A percentile compares a stretch with the other conserved stretches of the same genome.
These are phyloP conservation scores for Frankliniella fusca DNA, from an alignment of 2,888 invertebrate species.

Conservation along the genomic window DNA sequence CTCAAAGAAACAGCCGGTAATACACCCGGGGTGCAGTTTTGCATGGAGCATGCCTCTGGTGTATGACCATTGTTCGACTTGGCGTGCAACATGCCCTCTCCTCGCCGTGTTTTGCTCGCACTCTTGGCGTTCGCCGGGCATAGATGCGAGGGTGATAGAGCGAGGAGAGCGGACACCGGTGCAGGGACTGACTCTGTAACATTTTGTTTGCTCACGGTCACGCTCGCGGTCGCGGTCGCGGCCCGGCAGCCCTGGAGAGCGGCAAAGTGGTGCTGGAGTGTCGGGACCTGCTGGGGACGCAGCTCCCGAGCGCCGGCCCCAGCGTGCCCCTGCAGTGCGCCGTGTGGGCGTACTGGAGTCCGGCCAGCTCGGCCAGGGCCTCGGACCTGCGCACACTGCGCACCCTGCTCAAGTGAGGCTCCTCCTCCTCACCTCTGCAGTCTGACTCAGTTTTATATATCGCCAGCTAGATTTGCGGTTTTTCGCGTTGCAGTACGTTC, in stretches of 20 bases:
- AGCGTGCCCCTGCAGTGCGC: slow-evolving; percentile 40
- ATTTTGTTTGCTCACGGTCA: neutral
- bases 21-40: too few relatives aligned
- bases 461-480: neutral
- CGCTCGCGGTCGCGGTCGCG: neutral
- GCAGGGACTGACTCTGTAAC: neutral
- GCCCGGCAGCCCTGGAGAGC: slow-evolving; percentile 39
- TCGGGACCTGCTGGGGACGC: neutral
- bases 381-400: slow-evolving; percentile 34
- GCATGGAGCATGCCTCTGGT: too few relatives aligned
- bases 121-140: too few relatives aligned
- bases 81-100: too few relatives aligned
- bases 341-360: slow-evolving; percentile 40
- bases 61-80: too few relatives aligned
- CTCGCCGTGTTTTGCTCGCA: neutral
- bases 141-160: too few relatives aligned
- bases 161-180: neutral
- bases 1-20: too few relatives aligned
- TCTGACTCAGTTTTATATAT: neutral
- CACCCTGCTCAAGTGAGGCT: slow-evolving; percentile 39
- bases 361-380: neutral
- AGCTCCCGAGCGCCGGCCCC: neutral
- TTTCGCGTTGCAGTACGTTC: slow-evolving; percentile 40
- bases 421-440: neutral
- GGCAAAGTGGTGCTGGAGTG: slow-evolving; percentile 37